Evolutionary conservation across 2,113 vertebrate genomes (phyloP), one percentile per base, ranked within the genome.

Genomic region (Butorides virescens): DNA sequence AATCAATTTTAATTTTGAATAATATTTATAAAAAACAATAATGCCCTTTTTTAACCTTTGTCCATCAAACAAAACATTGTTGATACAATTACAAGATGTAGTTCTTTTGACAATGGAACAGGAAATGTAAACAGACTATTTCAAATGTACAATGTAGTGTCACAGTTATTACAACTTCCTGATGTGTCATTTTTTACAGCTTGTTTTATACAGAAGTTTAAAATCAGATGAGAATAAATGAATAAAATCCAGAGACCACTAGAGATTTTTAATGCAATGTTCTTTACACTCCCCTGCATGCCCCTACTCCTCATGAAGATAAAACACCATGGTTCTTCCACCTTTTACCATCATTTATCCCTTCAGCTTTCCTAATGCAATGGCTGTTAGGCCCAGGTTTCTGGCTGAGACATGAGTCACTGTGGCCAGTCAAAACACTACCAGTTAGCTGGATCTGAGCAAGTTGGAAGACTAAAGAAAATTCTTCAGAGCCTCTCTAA

Each of bases 371-470:
- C 25, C 14, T 11, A 56, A 66, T 23, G 25, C 20, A 47, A 49
- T 2, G 23, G 7, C 4, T 3, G 44, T 67, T 20, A 44, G 6
- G 7, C 13, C 17, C 15, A 56, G 8, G 9, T 77, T 70, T 65
- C 39, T 52, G 47, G 5, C 10, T 61, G 42, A 36, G 34, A 46
- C 8, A 5, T 0, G 2, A 13, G 21, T 37, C 29, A 9, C 36
- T 47, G 7, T 6, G 3, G 29, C 7, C 2, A 8, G 16, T 61
- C 65, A 61, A n/a, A 73, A 46, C 9, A 36, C 32, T 18, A 68
- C 12, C 58, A 7, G 4, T 0, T 65, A 32, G 2, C 4, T 55
- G 63, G 14, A 5, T 22, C 29, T n/a, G 8, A 81, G 36, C 15
- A 61, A 42, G 16, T 10, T 29, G 10, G 36, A 61, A 88, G 36